phyloP scores from a whole-genome alignment of 2,113 vertebrate genomes.

The Microcebus tavaratra region DNA sequence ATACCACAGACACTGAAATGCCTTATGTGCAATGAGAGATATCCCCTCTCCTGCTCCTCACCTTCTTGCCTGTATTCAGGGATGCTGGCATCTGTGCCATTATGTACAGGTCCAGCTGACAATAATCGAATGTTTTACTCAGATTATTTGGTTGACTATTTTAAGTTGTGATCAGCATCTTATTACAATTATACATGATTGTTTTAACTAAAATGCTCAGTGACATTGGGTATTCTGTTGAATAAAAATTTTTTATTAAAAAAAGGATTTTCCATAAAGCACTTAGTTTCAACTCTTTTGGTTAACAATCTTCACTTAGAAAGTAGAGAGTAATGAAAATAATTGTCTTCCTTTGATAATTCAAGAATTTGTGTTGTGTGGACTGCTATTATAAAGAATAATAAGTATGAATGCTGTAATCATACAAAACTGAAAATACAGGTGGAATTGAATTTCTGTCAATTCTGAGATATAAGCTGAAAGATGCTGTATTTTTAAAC shows the following conservation, averaged over 20 bases:
- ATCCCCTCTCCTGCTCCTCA: background rate
- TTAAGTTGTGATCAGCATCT: background rate
- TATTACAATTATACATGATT: background rate
- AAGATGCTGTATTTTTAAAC: conserved; percentile 26
- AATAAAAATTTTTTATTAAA: background rate
- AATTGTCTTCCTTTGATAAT: conserved; percentile 37
- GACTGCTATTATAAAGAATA: conserved; percentile 13
- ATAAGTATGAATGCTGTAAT: background rate
- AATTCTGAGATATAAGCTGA: background rate
- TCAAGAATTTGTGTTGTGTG: background rate
- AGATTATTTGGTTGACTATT: background rate
- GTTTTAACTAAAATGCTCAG: background rate
- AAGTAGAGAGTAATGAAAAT: background rate
- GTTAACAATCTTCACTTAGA: background rate
- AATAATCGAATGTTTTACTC: background rate
- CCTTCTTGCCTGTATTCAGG: background rate
- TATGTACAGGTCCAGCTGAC: background rate
- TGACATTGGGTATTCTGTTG: background rate
- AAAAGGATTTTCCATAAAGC: background rate
- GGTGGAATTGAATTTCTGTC: background rate
- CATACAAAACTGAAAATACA: background rate
- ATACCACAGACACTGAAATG: background rate
- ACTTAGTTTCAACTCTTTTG: conserved; percentile 24
- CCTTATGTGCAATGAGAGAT: too few relatives aligned
- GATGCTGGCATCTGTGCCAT: background rate